phyloP scores from a whole-genome alignment of 2,113 vertebrate genomes.

The Muntiacus muntjak region DNA sequence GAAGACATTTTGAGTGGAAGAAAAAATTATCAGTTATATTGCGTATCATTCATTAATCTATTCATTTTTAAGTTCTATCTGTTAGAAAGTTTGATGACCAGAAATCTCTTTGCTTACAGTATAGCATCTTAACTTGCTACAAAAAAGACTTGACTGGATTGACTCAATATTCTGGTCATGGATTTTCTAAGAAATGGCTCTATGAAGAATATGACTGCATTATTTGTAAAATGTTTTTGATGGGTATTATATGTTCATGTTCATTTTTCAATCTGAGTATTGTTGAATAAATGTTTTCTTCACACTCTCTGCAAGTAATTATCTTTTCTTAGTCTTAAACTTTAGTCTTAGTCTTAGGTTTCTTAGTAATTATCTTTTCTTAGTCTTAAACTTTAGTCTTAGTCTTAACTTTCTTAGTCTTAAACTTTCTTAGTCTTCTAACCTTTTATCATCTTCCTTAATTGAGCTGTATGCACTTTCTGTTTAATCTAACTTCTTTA shows the following conservation, averaged over 20 bases:
- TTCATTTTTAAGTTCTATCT: background rate
- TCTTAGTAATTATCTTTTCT: background rate
- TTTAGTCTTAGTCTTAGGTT: background rate
- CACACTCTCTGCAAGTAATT: background rate
- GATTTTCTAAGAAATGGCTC: background rate
- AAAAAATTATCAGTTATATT: background rate
- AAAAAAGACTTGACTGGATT: background rate
- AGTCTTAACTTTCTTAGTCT: background rate
- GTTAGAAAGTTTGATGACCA: background rate
- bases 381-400: background rate
- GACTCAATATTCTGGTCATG: background rate
- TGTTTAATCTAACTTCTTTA: background rate
- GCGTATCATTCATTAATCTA: background rate
- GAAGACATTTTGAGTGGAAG: background rate
- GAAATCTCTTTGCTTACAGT: background rate
- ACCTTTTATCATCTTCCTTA: background rate
- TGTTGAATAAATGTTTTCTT: background rate
- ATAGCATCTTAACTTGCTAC: background rate
- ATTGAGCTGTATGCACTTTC: background rate
- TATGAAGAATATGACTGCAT: background rate
- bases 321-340: background rate
- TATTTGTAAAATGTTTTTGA: slow-evolving; percentile 19
- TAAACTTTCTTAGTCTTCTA: background rate
- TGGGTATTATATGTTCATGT: background rate
- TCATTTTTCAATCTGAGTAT: background rate